Evolutionary conservation across 2,113 vertebrate species (phyloP), one percentile per base, ranked within the genome.

Genomic region (Eurypyga helias): DNA sequence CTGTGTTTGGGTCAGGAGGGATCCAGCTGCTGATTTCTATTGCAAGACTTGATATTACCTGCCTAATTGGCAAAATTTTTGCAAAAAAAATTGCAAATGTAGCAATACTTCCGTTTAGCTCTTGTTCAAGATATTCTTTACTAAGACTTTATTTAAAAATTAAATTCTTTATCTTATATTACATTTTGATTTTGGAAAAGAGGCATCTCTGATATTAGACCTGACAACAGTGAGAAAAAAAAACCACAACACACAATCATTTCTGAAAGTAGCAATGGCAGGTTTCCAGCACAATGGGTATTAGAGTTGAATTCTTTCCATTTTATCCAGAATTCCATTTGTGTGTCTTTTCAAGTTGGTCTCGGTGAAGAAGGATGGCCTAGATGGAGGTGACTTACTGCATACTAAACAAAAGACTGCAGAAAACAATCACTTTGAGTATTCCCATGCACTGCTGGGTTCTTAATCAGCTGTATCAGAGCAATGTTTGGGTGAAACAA

Each of bases 291-390:
- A 66, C 58, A 80, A 31, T 10, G 13, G 14, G 4, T 77, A 69
- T 77, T 70, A 48, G 31, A 62, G 19, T 28, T 31, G 61, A 78
- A 46, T 48, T 73, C 36, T 89, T 89, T 73, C 58, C 6, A n/a
- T 89, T 93, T 94, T 34, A 80, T 78, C 36, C 16, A n/a, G 49
- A 83, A 89, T 84, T 89, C 46, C 19, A 62, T 66, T 73, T 78
- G 10, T 52, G 26, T 61, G 34, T 36, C 41, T 87, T 78, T 94
- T 70, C n/a, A 89, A 46, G 55, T 21, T 91, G 64, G 13, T 58
- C 43, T 67, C 82, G 36, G 18, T 70, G 73, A 81, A 84, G 64
- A 89, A 75, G 11, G 19, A 71, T 87, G 23, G 75, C 34, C 15
- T 51, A 67, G 46, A 28, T 51, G 60, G 51, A 95, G 38, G 23